Conservation (phyloP, 2,797 vertebrate species). For the Cercopithecus mitis region DNA sequence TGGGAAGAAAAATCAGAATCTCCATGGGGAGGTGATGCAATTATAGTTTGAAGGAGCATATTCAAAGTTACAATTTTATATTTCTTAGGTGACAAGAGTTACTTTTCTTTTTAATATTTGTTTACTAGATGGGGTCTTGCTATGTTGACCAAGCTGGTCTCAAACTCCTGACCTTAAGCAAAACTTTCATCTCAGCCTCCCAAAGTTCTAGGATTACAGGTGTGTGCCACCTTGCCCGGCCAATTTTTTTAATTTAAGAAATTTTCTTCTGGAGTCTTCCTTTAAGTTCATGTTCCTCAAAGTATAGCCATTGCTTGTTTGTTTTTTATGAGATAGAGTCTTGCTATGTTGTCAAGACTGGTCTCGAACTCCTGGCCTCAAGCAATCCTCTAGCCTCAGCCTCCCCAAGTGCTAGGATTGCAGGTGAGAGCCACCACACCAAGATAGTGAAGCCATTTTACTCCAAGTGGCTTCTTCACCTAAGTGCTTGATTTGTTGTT, state of each 20-base stretch:
- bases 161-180: not conserved
- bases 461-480: not conserved
- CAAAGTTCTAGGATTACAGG: not conserved
- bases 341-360: not conserved
- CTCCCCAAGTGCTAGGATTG: not conserved
- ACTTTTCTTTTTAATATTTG: not conserved
- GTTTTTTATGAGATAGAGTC: not conserved
- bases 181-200: not conserved
- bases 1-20: not conserved
- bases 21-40: not conserved
- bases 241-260: not conserved
- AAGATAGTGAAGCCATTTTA: not conserved
- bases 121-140: not conserved
- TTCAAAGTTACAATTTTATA: not conserved
- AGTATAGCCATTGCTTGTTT: not conserved
- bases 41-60: not conserved
- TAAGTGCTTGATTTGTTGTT: not conserved
- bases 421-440: not conserved
- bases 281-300: not conserved
- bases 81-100: not conserved
- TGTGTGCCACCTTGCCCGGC: not conserved
- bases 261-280: not conserved
- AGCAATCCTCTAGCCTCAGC: not conserved
- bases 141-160: not conserved
- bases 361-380: not conserved